phyloP scores from a whole-genome alignment of 1,140 invertebrate species.

The Pseudomyrmex dendroicus region DNA sequence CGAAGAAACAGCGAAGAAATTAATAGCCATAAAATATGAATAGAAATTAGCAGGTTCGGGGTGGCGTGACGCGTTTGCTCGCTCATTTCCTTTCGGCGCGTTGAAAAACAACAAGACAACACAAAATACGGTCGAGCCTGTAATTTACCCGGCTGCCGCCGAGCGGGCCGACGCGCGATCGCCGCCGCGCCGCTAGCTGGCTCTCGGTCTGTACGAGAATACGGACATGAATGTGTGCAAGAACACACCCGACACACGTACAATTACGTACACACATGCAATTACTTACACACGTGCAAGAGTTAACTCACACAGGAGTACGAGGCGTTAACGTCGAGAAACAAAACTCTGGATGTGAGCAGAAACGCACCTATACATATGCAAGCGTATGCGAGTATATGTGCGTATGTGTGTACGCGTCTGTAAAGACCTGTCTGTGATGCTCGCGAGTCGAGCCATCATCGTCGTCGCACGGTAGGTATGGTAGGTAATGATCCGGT shows the following conservation, averaged over 20 bases:
- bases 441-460: constrained; percentile 72
- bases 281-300: neutral
- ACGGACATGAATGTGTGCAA: constrained; percentile 5
- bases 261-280: neutral
- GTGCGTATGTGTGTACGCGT: neutral
- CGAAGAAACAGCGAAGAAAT: constrained; percentile 84
- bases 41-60: constrained; percentile 86
- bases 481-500: constrained; percentile 84
- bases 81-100: constrained; percentile 86
- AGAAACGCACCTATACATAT: constrained; percentile 7
- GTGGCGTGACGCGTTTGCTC: constrained; percentile 86
- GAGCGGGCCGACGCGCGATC: constrained; percentile 75
- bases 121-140: constrained; percentile 83
- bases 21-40: constrained; percentile 87
- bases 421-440: constrained; percentile 37
- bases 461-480: constrained; percentile 82
- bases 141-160: constrained; percentile 85
- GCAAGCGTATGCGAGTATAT: neutral
- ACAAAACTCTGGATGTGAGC: constrained; percentile 32
- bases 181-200: constrained; percentile 13
- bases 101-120: constrained; percentile 86
- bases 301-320: constrained; percentile 7
- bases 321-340: constrained; percentile 59
- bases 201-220: neutral
- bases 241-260: neutral